Percentiles rank a stretch among this genome's conserved stretches.
Conservation (phyloP, 1,140 invertebrate genomes). For the Vollenhovia emeryi region DNA sequence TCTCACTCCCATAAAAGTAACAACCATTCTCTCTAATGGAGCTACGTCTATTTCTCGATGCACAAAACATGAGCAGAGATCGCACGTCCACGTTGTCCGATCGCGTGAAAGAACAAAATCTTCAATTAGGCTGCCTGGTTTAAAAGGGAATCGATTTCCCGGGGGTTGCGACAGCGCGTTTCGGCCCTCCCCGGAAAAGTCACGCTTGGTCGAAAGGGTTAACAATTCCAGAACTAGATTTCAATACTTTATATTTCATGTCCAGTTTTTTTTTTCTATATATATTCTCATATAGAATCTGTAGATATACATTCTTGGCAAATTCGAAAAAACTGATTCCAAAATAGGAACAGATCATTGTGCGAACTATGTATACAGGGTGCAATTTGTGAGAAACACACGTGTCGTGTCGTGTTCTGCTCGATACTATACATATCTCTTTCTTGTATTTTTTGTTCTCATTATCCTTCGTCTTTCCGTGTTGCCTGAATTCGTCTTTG, state of each 20-base stretch:
- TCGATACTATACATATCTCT: conserved; percentile 53
- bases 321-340: conserved; percentile 81
- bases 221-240: conserved; percentile 79
- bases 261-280: conserved; percentile 73
- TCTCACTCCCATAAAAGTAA: conserved; percentile 33
- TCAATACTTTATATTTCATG: conserved; percentile 81
- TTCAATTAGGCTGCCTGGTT: background rate
- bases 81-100: conserved; percentile 22
- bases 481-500: conserved; percentile 36
- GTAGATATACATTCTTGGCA: conserved; percentile 82
- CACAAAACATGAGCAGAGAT: conserved; percentile 36
- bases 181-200: conserved; percentile 2
- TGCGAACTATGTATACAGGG: conserved; percentile 83
- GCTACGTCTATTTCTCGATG: conserved; percentile 32
- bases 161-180: background rate
- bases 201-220: conserved; percentile 67
- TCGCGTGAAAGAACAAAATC: conserved; percentile 31
- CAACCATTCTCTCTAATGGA: conserved; percentile 8
- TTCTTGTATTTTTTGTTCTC: conserved; percentile 53
- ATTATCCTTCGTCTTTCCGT: conserved; percentile 37
- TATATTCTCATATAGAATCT: conserved; percentile 74
- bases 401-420: conserved; percentile 68
- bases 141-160: background rate
- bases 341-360: conserved; percentile 83
- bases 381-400: conserved; percentile 81